Evolutionary conservation across 2,888 invertebrate species (phyloP).

Genomic region (Itoplectis maculator): DNA sequence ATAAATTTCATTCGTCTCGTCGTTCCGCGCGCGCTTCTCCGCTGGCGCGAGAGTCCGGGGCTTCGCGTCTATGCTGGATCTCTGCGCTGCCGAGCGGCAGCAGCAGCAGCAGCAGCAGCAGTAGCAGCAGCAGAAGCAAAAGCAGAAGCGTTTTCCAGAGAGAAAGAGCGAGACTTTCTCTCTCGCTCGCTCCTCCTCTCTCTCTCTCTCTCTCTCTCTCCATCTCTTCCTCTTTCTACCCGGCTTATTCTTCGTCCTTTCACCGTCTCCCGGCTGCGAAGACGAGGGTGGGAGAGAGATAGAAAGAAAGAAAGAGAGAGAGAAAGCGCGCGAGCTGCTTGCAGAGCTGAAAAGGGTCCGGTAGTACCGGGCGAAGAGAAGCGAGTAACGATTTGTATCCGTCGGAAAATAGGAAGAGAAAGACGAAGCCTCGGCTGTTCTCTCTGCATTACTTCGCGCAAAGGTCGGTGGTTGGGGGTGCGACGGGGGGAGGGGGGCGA

Average conservation of each 20-base stretch:
- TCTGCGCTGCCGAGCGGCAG: constrained; percentile 45
- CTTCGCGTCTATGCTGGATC: constrained; percentile 20
- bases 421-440: constrained; percentile 44
- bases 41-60: constrained; percentile 46
- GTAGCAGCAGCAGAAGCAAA: constrained; percentile 38
- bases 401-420: constrained; percentile 60
- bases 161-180: constrained; percentile 28
- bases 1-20: constrained; percentile 74
- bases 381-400: constrained; percentile 64
- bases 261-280: constrained; percentile 37
- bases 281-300: constrained; percentile 22
- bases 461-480: no score
- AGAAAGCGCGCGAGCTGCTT: constrained; percentile 7
- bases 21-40: constrained; percentile 55
- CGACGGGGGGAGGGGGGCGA: no score
- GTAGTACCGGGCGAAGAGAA: constrained; percentile 24
- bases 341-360: constrained; percentile 14
- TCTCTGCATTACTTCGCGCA: constrained; percentile 68
- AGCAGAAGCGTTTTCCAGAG: no score
- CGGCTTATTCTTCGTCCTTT: constrained; percentile 55
- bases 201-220: constrained; percentile 14
- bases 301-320: constrained; percentile 17
- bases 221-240: constrained; percentile 15
- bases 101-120: constrained; percentile 18
- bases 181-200: constrained; percentile 6